Conservation (phyloP, 2,797 vertebrate genomes). For the Myotis daubentonii region DNA sequence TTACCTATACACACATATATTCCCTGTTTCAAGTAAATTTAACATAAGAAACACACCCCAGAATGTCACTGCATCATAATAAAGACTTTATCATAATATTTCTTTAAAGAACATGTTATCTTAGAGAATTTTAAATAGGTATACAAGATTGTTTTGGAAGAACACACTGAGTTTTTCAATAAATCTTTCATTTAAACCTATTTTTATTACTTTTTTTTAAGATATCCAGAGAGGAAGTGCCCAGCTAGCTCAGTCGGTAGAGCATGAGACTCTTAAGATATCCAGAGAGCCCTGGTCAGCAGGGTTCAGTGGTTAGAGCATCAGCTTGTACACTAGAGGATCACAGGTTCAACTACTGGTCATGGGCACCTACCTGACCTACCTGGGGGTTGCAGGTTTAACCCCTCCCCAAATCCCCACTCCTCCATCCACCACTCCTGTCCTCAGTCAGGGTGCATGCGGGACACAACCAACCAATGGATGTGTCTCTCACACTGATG, state of each 20-base stretch:
- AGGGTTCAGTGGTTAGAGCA: no score
- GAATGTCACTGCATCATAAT: background rate
- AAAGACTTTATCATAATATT: background rate
- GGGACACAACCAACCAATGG: no score
- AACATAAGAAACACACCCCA: background rate
- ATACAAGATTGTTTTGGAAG: background rate
- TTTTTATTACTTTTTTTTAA: background rate
- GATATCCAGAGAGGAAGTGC: background rate
- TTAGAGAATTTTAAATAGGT: constrained; percentile 29
- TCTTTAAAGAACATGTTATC: background rate
- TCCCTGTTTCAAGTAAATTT: background rate
- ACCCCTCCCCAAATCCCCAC: no score
- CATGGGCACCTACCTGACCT: no score
- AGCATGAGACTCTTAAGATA: background rate
- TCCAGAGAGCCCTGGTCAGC: background rate
- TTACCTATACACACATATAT: background rate
- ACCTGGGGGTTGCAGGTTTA: no score
- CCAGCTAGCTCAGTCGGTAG: no score
- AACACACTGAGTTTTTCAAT: constrained; percentile 14
- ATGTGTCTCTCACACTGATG: no score
- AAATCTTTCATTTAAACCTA: constrained; percentile 32
- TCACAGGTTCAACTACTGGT: no score
- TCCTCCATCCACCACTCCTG: no score
- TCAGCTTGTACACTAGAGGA: no score
- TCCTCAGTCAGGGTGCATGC: no score